Evolutionary conservation across 2,888 invertebrate species (phyloP).

Genomic region (Uropetala carovei): DNA sequence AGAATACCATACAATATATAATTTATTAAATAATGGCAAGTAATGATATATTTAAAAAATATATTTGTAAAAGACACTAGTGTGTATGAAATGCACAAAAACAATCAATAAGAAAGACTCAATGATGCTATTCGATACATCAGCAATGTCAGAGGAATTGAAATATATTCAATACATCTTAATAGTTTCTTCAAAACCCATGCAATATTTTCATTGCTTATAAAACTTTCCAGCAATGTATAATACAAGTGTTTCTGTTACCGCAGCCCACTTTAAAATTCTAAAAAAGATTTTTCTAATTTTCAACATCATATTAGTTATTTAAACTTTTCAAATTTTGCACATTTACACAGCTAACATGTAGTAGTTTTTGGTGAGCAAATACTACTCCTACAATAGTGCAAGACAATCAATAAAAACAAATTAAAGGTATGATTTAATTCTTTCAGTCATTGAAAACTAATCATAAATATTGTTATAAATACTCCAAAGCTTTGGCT

Average conservation of each 20-base stretch:
- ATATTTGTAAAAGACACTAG: not conserved
- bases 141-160: not conserved
- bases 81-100: not conserved
- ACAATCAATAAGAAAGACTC: not conserved
- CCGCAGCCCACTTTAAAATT: not conserved
- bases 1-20: not conserved
- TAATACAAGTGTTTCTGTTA: not conserved
- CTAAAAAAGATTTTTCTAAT: not conserved
- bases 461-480: not conserved
- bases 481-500: not conserved
- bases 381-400: slow-evolving; percentile 22
- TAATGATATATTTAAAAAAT: not conserved
- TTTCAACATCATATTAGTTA: slow-evolving; percentile 1
- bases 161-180: too few relatives aligned
- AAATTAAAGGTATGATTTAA: not conserved
- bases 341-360: slow-evolving; percentile 32
- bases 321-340: slow-evolving; percentile 39
- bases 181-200: not conserved
- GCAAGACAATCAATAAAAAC: slow-evolving; percentile 41
- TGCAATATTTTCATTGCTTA: not conserved
- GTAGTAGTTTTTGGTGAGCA: slow-evolving; percentile 11
- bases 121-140: not conserved
- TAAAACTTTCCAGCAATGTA: not conserved
- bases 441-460: not conserved
- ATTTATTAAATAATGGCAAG: not conserved